A percentile compares a stretch with the other conserved stretches of the same genome.
Conservation (phyloP, 2,888 invertebrate genomes). For the Synergus gifuensis region DNA sequence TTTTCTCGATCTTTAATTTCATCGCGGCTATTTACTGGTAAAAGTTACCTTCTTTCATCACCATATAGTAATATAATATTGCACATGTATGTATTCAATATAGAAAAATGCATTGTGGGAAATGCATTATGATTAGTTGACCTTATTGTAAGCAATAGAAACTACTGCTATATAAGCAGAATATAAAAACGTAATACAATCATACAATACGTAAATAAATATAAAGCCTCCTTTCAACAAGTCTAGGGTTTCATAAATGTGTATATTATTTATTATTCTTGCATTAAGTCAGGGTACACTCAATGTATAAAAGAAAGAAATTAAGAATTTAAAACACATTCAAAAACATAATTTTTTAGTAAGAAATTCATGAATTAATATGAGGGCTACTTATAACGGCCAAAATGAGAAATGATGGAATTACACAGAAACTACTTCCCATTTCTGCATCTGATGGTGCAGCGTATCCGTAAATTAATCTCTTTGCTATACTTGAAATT, state of each 20-base stretch:
- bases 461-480: no score
- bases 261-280: not conserved
- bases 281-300: not conserved
- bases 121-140: not conserved
- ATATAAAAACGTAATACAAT: not conserved
- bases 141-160: not conserved
- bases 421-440: no score
- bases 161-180: not conserved
- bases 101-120: not conserved
- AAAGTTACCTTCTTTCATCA: not conserved
- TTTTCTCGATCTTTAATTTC: conserved; percentile 4
- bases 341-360: no score
- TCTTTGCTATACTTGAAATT: no score
- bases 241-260: not conserved
- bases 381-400: no score
- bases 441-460: no score
- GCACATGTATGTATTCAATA: not conserved
- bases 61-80: not conserved
- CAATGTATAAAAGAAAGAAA: no score
- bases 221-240: not conserved
- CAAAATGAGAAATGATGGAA: no score
- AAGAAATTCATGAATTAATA: no score
- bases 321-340: no score
- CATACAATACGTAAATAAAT: not conserved
- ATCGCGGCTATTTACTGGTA: not conserved